Evolutionary conservation across 1,140 invertebrate species (phyloP), one percentile per base, ranked within the genome.

Genomic region (Episyrphus balteatus): DNA sequence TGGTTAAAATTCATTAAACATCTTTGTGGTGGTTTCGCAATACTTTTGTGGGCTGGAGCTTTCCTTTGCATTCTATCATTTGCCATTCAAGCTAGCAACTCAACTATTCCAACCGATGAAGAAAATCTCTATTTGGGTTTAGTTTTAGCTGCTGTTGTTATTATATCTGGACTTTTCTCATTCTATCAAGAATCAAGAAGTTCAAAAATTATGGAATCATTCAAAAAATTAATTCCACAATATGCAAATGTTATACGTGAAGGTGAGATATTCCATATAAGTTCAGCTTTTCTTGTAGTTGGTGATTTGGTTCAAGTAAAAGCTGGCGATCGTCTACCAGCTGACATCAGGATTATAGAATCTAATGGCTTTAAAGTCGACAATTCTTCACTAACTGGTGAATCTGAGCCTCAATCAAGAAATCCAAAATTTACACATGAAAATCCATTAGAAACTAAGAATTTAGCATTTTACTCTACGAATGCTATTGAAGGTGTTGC

Each of bases 1-100:
- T 97, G 93, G 92, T 82, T 98, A 39, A 98, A 96, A 73, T 98
- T 98, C 78, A 90, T 88, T 75, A 96, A 96, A 77, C 93, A 95
- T 73, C 77, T 97, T 46, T 96, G 98, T 73, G 93, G 93, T 58
- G 94, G 95, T 62, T 98, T 98, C 70, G 88, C 93, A 55, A 77
- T 97, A 62, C 74, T 98, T 58, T 75, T 98, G 54, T 98, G 95
- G 95, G 89, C 95, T 72, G 94, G 94, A 68, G 88, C 92, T 62
- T 84, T 96, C 66, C 81, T 98, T 44, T 98, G 94, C 77, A 97
- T 95, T 73, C 84, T 96, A 71, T 93, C 93, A 58, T 98, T 96
- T 69, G 83, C 83, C 66, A 96, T 98, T 70, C 87, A 92, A 75
- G 86, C 86, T 52, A 78, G 81, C 75, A 92, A n/a, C n/a, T n/a